Percentiles rank a stretch among this genome's conserved stretches.
These are phyloP conservation scores for Lemur catta DNA, from an alignment of 2,797 vertebrate genomes.

Conservation along the genomic window DNA sequence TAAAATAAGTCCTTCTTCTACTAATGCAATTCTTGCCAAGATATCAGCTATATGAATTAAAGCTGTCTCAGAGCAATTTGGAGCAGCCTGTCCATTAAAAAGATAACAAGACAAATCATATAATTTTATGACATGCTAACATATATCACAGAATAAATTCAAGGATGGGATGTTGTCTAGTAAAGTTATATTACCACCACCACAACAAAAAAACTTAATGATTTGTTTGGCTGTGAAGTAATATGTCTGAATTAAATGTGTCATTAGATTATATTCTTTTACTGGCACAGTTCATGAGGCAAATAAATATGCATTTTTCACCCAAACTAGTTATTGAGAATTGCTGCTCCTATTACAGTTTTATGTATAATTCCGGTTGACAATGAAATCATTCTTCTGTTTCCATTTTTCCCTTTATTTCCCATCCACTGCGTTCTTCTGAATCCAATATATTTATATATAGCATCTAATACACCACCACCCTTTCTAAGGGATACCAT, in stretches of 20 bases:
- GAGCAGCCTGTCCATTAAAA: slow-evolving; percentile 81
- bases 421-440: neutral
- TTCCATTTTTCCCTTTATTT: neutral
- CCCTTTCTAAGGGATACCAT: neutral
- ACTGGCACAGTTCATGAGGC: neutral
- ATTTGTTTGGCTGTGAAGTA: neutral
- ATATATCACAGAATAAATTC: slow-evolving; percentile 37
- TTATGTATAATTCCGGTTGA: neutral
- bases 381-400: neutral
- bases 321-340: neutral
- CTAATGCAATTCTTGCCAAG: slow-evolving; percentile 92
- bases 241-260: slow-evolving; percentile 12
- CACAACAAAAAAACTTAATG: neutral
- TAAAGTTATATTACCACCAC: slow-evolving; percentile 34
- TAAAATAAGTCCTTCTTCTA: slow-evolving; percentile 90
- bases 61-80: slow-evolving; percentile 87
- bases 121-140: neutral
- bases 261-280: neutral
- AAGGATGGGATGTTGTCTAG: neutral
- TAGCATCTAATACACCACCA: neutral
- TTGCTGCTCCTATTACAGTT: neutral
- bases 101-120: neutral
- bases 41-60: slow-evolving; percentile 92
- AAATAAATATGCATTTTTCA: neutral
- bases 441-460: neutral